Percentiles rank a stretch among this genome's conserved stretches.
Conservation (phyloP, 1,140 invertebrate species). For the Rhopalosiphum padi region DNA sequence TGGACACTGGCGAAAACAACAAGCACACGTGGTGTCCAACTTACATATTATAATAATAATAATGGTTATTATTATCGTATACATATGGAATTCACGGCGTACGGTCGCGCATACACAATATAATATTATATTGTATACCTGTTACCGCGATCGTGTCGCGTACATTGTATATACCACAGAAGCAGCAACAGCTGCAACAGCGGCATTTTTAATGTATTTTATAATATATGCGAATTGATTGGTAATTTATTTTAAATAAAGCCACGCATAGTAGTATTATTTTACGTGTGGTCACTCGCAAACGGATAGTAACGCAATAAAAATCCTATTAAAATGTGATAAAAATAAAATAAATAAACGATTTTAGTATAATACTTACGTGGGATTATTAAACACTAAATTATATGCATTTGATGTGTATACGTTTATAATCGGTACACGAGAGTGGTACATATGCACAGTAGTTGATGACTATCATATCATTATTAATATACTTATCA, state of each 20-base stretch:
- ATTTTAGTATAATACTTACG: neutral
- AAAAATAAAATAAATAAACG: neutral
- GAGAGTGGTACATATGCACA: neutral
- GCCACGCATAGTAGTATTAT: neutral
- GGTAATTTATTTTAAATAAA: neutral
- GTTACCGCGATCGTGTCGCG: neutral
- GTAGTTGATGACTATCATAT: neutral
- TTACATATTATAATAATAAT: neutral
- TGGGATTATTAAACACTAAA: neutral
- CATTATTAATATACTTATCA: neutral
- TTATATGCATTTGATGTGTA: neutral
- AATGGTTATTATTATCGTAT: neutral
- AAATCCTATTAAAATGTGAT: slow-evolving; percentile 17
- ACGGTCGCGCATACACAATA: neutral
- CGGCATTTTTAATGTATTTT: neutral
- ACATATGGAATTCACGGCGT: neutral
- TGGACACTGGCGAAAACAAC: neutral
- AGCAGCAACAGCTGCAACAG: neutral
- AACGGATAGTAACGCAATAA: neutral
- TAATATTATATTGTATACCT: neutral
- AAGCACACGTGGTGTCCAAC: neutral
- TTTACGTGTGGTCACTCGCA: neutral
- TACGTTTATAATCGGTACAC: neutral
- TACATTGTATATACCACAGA: neutral
- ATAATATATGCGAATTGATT: neutral